Base-by-base conservation (phyloP, 2,113 vertebrate species). In the Clarias gariepinus region DNA sequence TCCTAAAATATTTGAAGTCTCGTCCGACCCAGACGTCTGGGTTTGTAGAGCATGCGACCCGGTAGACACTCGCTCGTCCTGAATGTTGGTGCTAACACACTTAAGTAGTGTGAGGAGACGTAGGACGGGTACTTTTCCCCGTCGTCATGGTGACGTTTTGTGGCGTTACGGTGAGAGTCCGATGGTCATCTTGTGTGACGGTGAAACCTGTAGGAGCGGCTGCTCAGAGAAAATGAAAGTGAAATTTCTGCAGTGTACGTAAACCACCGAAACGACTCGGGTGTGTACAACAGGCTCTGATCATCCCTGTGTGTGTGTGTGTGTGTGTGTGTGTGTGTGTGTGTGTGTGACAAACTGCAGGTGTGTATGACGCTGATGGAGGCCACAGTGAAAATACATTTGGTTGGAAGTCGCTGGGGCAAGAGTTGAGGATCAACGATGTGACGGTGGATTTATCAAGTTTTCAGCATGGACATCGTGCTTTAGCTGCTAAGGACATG, bases 401-500 rank as follows among this genome's bases (percentile, higher is more conserved):
- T 98, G 97, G 96, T 98, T 97, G 98, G 98, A 98, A 99, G 97
- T 98, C 98, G 97, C 94, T 99, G 98, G 98, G 97, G 98, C 97
- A 99, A 99, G 98, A 99, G 98, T 97, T 99, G 98, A 99, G 98
- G 94, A 94, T 97, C 95, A 98, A 98, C 95, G 97, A 99, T 96
- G 97, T 99, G 97, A 99, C 96, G 90, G 93, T 92, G 91, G 98
- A 99, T 96, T 97, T 97, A 94, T 97, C 95, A 93, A 95, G 94
- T 96, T 96, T 98, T 97, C 97, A 99, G 94, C 98, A 99, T 98
- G 98, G 98, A 95, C 98, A 94, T 95, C 97, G 98, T 99, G 98
- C 97, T 93, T 97, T 99, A 98, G 96, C 97, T 97, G 94, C 97
- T 94, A 99, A 99, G 97, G 98, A 99, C 94, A 99, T 99, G 98